These are phyloP conservation scores for Tadarida brasiliensis DNA, from an alignment of 2,797 vertebrate species.

Conservation along the genomic window DNA sequence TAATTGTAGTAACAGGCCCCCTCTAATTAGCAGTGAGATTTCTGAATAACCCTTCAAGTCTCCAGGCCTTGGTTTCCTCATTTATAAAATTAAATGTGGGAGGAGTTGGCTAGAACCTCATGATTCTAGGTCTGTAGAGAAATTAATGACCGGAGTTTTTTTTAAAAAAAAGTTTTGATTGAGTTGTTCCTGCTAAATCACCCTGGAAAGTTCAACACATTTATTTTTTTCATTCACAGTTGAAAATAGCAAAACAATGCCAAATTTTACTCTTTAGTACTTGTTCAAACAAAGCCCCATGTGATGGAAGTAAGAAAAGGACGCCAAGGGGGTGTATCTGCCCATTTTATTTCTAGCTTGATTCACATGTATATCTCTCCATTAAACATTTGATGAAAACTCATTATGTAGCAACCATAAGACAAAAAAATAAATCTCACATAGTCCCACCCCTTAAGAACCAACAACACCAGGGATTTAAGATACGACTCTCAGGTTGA, in stretches of 20 bases:
- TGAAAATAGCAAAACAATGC: neutral
- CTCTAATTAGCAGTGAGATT: constrained; percentile 44
- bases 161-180: neutral
- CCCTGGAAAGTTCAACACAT: neutral
- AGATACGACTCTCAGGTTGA: neutral
- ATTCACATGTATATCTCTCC: neutral
- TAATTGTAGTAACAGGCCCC: neutral
- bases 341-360: neutral
- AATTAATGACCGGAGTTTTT: neutral
- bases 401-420: neutral
- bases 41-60: neutral
- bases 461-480: neutral
- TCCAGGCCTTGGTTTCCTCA: neutral
- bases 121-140: neutral
- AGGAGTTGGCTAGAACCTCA: neutral
- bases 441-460: neutral
- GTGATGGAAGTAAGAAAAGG: neutral
- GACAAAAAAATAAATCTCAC: neutral
- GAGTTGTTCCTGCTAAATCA: neutral
- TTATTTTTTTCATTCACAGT: neutral
- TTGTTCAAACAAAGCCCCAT: neutral
- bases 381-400: neutral
- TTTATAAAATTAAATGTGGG: neutral
- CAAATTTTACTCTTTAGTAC: neutral
- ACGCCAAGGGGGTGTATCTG: neutral